Evolutionary conservation across 2,888 invertebrate species (phyloP).

Genomic region (Lobophora halterata): DNA sequence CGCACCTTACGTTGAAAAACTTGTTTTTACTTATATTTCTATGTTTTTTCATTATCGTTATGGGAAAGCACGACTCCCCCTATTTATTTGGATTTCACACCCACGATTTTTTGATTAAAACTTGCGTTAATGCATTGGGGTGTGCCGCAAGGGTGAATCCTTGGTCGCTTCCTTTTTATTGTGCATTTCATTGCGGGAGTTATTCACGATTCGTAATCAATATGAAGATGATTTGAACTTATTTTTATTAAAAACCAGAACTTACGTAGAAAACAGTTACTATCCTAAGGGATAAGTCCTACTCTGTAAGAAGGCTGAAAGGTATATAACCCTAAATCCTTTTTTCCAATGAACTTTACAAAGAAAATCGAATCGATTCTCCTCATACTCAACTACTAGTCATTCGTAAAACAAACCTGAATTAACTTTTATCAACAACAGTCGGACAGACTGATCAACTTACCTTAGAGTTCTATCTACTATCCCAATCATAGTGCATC

Average conservation of each 20-base stretch:
- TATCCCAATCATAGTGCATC: constrained; percentile 28
- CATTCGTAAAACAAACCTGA: no score
- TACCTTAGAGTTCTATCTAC: no score
- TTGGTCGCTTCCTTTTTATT: constrained; percentile 56
- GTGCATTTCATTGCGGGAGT: constrained; percentile 30
- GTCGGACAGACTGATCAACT: no score
- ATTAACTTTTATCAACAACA: no score
- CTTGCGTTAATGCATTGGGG: constrained; percentile 61
- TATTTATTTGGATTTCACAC: constrained; percentile 75
- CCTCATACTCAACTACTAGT: no score
- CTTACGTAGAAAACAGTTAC: background rate
- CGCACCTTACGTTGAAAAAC: constrained; percentile 52
- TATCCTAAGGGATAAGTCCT: no score
- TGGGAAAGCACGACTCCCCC: constrained; percentile 71
- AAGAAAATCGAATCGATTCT: no score
- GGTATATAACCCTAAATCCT: no score
- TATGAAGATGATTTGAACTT: constrained; percentile 22
- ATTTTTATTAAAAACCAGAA: background rate
- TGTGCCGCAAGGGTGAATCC: constrained; percentile 68
- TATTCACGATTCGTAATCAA: constrained; percentile 27
- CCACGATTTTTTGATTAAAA: constrained; percentile 76
- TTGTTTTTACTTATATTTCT: constrained; percentile 59
- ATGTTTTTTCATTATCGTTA: constrained; percentile 73
- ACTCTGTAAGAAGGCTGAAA: no score
- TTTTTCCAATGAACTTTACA: no score